Conservation (phyloP, 2,797 vertebrate species). For the Pantherophis vulpinus region DNA sequence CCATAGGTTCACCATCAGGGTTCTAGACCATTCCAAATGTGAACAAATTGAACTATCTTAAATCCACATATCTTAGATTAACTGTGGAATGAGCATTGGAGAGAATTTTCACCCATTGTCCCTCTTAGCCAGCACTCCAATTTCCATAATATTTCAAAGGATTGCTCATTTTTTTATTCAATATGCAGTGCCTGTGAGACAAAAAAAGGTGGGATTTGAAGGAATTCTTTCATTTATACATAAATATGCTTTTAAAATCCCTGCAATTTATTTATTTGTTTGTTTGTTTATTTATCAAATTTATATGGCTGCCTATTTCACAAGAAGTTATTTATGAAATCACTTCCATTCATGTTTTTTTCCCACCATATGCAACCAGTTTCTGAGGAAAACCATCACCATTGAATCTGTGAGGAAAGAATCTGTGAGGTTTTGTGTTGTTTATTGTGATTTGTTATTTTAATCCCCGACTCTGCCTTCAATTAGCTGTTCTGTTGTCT, state of each 20-base stretch:
- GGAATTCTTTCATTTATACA: neutral
- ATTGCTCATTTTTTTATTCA: neutral
- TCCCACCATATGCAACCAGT: fast-evolving
- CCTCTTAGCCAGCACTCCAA: neutral
- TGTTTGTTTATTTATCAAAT: neutral
- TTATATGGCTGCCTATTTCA: neutral
- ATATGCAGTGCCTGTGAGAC: neutral
- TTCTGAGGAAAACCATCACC: neutral
- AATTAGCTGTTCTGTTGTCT: neutral
- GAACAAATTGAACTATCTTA: neutral
- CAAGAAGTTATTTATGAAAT: neutral
- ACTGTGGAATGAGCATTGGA: neutral
- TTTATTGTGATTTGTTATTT: neutral
- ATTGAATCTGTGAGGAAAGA: neutral
- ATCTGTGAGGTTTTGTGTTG: neutral
- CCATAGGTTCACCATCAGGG: too few relatives aligned
- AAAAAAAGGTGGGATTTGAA: neutral
- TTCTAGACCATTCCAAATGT: neutral
- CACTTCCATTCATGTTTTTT: neutral
- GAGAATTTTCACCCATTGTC: neutral
- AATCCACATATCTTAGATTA: neutral
- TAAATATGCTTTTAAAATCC: neutral
- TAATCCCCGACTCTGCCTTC: neutral
- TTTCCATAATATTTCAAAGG: neutral
- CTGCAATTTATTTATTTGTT: neutral